Base-by-base conservation (phyloP, 1,140 invertebrate species). In the Zophobas morio region DNA sequence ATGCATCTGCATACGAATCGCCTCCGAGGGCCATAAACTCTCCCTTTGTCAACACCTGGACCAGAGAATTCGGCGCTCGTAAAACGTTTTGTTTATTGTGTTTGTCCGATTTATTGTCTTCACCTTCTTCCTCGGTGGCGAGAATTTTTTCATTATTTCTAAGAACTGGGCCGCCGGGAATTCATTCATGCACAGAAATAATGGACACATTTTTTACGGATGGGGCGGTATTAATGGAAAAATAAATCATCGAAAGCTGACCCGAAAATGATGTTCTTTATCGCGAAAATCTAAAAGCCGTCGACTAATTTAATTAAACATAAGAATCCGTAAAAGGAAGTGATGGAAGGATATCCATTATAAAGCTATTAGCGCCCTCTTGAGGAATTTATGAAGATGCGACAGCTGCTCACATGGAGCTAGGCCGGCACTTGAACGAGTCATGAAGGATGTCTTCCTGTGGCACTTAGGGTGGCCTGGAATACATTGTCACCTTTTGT, bases 21-120 rank as follows among this genome's bases (percentile, higher is more conserved):
- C 78, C 78, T 47, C 72, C 77, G 78, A 80, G 74, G 76, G 35
- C 72, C 82, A 81, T 83, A 83, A 82, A 83, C 79, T 81, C 79
- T 75, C 79, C 80, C 80, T 83, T 81, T 83, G 81, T 83, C 82
- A 82, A 82, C 82, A 83, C 82, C 81, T 83, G 81, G 78, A 74
- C 47, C 47, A 63, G 57, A 57, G 20, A 40, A 40, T 40, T 37
- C 70, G 70, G 6, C 70, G 40, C 75, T 79, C 81, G 77, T 81
- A 81, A 81, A 82, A 82, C 75, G 78, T 79, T 79, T 77, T 82
- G 77, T 83, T 83, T 83, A 83, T 83, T 83, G 81, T 83, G 77
- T 83, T 83, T 83, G 74, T 77, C 74, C 81, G 79, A 83, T 83
- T 82, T 83, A 83, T 78, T 80, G 77, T 78, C 76, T 80, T 77